Evolutionary conservation across 1,140 invertebrate genomes (phyloP).

Genomic region (Hyles vespertilio): DNA sequence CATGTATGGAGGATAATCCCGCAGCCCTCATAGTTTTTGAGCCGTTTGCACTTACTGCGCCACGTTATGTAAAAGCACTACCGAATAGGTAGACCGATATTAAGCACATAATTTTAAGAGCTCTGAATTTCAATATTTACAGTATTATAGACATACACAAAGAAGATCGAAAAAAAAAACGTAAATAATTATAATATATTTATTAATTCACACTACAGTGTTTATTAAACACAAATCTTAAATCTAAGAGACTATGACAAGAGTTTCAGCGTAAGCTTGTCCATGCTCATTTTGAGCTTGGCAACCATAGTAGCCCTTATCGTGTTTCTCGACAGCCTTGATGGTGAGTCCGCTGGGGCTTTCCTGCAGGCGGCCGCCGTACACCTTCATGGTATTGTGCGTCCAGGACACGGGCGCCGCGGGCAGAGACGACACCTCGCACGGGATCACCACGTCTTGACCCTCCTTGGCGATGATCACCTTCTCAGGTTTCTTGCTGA

Average conservation of each 20-base stretch:
- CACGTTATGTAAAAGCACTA: no score
- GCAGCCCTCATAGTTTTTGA: no score
- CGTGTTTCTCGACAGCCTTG: slow-evolving; percentile 28
- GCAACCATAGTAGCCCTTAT: slow-evolving; percentile 55
- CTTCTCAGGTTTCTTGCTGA: slow-evolving; percentile 23
- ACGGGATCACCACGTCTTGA: slow-evolving; percentile 40
- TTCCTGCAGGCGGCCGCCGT: slow-evolving; percentile 12
- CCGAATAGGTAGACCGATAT: no score
- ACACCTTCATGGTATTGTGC: slow-evolving; percentile 35
- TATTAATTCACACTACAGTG: not conserved
- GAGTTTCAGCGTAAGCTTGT: slow-evolving; percentile 36
- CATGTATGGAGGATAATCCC: no score
- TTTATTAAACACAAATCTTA: not conserved
- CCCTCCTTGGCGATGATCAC: slow-evolving; percentile 25
- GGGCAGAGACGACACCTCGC: slow-evolving; percentile 31
- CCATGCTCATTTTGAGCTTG: slow-evolving; percentile 36
- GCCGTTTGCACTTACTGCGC: no score
- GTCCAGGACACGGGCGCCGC: slow-evolving; percentile 32
- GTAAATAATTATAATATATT: not conserved
- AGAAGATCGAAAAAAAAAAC: no score
- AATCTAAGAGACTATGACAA: slow-evolving; percentile 11
- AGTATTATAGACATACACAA: no score
- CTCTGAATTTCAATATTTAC: no score
- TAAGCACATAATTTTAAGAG: no score
- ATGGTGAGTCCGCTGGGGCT: slow-evolving; percentile 36